Base-by-base conservation (phyloP, 2,888 invertebrate species). In the Drosophila leonis region DNA sequence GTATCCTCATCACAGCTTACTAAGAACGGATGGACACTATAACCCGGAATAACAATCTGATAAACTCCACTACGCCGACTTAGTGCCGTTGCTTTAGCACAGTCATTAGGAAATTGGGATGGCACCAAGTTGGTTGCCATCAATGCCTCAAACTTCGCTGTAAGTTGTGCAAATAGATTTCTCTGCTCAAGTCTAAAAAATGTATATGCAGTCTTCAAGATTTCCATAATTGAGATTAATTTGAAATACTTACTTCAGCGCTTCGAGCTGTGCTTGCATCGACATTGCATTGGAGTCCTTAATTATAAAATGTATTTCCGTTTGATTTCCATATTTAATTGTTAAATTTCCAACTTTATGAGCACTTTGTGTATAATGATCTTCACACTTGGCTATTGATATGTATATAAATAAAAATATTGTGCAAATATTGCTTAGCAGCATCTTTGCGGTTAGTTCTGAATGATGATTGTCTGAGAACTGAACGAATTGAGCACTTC, bases 21-120 rank as follows among this genome's bases (percentile, higher is more conserved):
- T 90, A 95, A 95, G 91, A 96, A 95, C 0, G 95, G 94, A 20
- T 94, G 94, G 66, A 93, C 92, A n/a, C 94, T 75, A 59, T 83
- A 29, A 4, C 77, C 72, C 5, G 90, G 94, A 74, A 94, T 94
- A 27, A 96, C 94, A 84, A 94, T 94, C 88, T 95, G 95, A 48
- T 96, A 94, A 8, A 95, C 95, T 2, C 95, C 94, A 33, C 60
- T 59, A 0, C 7, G 60, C 1, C 75, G 70, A 42, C 31, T 54
- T n/a, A 78, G 18, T 3, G 73, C 55, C 1, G 66, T 68, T 3
- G 76, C 81, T n/a, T 89, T 83, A 1, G 78, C 72, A 71, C 92
- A 92, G 49, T 78, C 90, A 10, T 60, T 75, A 0, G 63, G 18
- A 6, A 37, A 63, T 15, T 51, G 42, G n/a, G 5, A 4, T 4